phyloP scores from a whole-genome alignment of 2,888 invertebrate species.

The Conomelus anceps region DNA sequence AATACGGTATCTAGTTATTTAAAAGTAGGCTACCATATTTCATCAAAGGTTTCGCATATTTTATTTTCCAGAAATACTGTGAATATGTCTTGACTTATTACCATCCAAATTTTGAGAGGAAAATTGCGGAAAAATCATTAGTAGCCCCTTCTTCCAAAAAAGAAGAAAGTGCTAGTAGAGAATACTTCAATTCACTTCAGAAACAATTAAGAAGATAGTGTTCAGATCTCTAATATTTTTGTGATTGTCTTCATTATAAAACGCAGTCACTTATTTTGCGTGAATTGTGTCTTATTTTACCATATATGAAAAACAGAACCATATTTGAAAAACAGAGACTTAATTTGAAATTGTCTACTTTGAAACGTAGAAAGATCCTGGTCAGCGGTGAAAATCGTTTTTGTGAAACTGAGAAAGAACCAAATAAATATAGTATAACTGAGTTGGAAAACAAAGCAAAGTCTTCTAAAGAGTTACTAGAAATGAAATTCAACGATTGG shows the following conservation, averaged over 20 bases:
- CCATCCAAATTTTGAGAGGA: not conserved
- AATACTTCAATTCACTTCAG: not conserved
- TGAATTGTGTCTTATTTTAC: too few relatives aligned
- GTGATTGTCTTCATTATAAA: not conserved
- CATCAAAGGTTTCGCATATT: too few relatives aligned
- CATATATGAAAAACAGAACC: too few relatives aligned
- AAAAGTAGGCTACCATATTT: too few relatives aligned
- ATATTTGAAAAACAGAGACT: not conserved
- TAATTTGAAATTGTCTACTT: not conserved
- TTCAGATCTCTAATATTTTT: not conserved
- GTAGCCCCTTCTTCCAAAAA: not conserved
- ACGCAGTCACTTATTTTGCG: too few relatives aligned
- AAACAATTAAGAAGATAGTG: not conserved
- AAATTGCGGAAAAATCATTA: not conserved
- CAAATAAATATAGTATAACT: not conserved
- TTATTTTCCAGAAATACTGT: not conserved
- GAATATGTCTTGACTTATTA: not conserved
- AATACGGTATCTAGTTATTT: too few relatives aligned
- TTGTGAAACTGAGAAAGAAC: not conserved
- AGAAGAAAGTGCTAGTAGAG: not conserved
- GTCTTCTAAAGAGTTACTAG: not conserved
- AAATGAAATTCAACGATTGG: not conserved
- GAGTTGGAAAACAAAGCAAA: not conserved
- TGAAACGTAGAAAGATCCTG: not conserved
- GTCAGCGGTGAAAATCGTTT: not conserved